Evolutionary conservation across 2,797 vertebrate genomes (phyloP), one percentile per base, ranked within the genome.

Genomic region (Lithobates pipiens): DNA sequence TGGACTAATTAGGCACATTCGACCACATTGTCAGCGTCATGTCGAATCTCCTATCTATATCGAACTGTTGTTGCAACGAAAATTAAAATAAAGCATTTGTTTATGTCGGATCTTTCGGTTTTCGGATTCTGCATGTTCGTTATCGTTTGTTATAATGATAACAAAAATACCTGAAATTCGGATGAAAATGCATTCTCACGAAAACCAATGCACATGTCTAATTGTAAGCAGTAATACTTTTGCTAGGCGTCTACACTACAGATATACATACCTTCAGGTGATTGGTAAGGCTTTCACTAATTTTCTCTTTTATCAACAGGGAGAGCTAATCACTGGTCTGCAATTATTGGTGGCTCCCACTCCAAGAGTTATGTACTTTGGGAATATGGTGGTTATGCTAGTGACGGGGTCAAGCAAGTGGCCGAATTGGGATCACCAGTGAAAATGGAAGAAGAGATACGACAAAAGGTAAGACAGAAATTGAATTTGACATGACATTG

Each of bases 381-480:
- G 98, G 98, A 99, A 88, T 99, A 98, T 0, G 98, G 98, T 21
- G 97, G 97, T 9, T 95, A 95, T 0, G 90, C 98, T 11, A 99
- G 98, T 0, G 97, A 99, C 1, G 98, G 98, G 0, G 97, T 99
- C 77, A 98, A 97, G 65, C 97, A 98, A 88, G 96, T 99, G 0
- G 97, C 98, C 32, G 98, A 99, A 88, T 85, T 99, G 91, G 98
- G 98, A 1, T 99, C 98, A 5, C 98, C 98, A 0, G 96, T 99
- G 71, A 99, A 99, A 93, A 99, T 99, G 98, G 98, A 99, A 89
- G 98, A 99, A 93, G 98, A 99, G 93, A 99, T 99, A 91, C 96
- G 98, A 61, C 97, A 99, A 80, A 98, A 98, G 94, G 98, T 99
- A 96, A 90, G 93, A 27, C 50, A 76, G 88, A 81, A 16, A 74